Conservation (phyloP, 2,113 vertebrate species). For the Cheirogaleus medius region DNA sequence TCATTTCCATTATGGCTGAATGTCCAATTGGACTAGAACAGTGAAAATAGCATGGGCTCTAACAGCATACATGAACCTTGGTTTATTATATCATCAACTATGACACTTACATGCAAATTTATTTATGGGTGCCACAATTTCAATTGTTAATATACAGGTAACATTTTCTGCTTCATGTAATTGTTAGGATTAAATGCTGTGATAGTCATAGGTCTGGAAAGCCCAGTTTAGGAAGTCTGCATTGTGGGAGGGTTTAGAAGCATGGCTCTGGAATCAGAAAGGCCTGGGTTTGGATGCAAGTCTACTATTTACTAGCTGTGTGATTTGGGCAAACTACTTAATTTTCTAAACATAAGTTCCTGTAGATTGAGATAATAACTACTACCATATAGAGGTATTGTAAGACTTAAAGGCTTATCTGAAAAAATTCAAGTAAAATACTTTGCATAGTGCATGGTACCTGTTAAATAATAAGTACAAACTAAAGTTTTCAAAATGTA, state of each 20-base stretch:
- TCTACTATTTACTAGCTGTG: background rate
- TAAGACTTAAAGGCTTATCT: background rate
- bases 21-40: background rate
- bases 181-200: background rate
- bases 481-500: background rate
- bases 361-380: background rate
- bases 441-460: background rate
- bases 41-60: background rate
- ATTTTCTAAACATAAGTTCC: background rate
- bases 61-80: background rate
- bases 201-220: background rate
- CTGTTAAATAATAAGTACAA: background rate
- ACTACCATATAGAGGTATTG: rapidly evolving
- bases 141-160: background rate
- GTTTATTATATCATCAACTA: background rate
- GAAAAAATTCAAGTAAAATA: background rate
- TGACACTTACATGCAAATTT: background rate
- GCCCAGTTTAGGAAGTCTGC: background rate
- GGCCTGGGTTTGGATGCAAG: background rate
- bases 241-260: background rate
- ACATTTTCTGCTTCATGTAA: background rate
- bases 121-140: background rate
- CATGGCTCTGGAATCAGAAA: background rate
- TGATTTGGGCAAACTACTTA: background rate
- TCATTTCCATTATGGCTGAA: background rate